A percentile compares a stretch with the other conserved stretches of the same genome.
phyloP scores from a whole-genome alignment of 2,797 vertebrate species.

The Amblyopsis hoosieri region DNA sequence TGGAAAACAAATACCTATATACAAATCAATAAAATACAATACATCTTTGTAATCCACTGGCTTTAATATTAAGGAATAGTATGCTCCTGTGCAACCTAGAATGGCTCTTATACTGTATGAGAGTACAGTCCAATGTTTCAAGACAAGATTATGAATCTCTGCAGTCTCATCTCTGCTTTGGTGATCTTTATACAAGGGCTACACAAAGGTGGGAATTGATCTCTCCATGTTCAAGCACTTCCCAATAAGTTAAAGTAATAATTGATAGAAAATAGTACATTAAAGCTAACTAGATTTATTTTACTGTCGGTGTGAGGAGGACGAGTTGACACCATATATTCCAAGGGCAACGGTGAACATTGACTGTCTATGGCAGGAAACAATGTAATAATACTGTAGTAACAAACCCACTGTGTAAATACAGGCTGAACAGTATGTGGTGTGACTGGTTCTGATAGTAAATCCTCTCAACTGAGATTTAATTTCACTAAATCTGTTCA shows the following conservation, averaged over 20 bases:
- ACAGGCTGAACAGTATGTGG: too few species aligned
- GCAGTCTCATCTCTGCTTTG: conserved; percentile 32
- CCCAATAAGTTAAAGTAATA: conserved; percentile 81
- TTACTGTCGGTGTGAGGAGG: conserved; percentile 22
- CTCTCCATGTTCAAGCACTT: conserved; percentile 68
- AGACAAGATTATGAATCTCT: conserved; percentile 1
- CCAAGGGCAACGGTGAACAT: conserved; percentile 16
- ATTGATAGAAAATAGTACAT: conserved; percentile 66
- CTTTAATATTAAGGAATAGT: conserved; percentile 56
- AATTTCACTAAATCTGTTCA: not conserved
- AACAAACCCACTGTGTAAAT: too few species aligned
- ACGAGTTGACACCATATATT: conserved; percentile 8
- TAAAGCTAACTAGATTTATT: conserved; percentile 36
- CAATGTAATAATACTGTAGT: too few species aligned
- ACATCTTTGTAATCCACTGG: conserved; percentile 85
- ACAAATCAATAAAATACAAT: conserved; percentile 93
- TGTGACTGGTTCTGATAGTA: too few species aligned
- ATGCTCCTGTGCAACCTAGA: conserved; percentile 18
- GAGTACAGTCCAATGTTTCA: conserved; percentile 31
- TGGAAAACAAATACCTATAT: conserved; percentile 78
- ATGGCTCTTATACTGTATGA: conserved; percentile 44
- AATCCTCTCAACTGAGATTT: conserved; percentile 7
- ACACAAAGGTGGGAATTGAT: conserved; percentile 42
- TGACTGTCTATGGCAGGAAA: conserved; percentile 3
- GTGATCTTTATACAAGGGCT: conserved; percentile 29